Percentiles rank a stretch among this genome's conserved stretches.
Evolutionary conservation across 2,797 vertebrate species (phyloP).

Genomic region (Myotis pilosus): DNA sequence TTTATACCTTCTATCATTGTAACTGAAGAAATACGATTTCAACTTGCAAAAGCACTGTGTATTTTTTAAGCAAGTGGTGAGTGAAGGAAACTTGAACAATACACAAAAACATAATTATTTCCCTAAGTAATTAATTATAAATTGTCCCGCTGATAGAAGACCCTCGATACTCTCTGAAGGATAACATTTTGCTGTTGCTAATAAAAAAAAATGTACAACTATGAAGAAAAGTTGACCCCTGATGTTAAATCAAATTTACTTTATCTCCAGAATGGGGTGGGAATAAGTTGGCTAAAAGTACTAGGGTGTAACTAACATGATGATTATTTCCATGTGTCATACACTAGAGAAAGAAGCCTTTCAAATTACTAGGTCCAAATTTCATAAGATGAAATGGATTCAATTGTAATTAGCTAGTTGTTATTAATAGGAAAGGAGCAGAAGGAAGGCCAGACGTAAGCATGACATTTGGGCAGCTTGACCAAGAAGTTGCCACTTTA

Average conservation of each 20-base stretch:
- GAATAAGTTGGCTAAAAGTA: conserved; percentile 29
- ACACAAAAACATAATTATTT: conserved; percentile 17
- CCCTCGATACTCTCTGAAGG: not conserved
- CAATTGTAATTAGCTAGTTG: not conserved
- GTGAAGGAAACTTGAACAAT: not conserved
- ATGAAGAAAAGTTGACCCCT: conserved; percentile 34
- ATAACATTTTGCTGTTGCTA: not conserved
- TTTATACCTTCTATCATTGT: not conserved
- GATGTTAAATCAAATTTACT: conserved; percentile 51
- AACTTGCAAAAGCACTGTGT: not conserved
- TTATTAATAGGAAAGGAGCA: not conserved
- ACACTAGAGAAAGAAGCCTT: conserved; percentile 1
- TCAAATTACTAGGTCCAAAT: conserved; percentile 22
- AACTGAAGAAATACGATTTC: not conserved
- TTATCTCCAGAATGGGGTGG: conserved; percentile 43
- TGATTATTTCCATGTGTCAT: conserved; percentile 62
- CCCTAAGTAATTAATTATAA: conserved; percentile 31
- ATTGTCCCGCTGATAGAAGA: conserved; percentile 5
- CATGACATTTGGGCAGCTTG: not conserved
- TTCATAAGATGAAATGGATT: not conserved
- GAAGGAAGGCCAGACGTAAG: not conserved
- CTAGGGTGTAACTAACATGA: not conserved
- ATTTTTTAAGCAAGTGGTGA: not conserved
- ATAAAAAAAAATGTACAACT: not conserved
- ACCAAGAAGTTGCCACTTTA: not conserved